A percentile compares a stretch with the other conserved stretches of the same genome.
Evolutionary conservation across 2,888 invertebrate genomes (phyloP).

Genomic region (Patella ulyssiponensis): DNA sequence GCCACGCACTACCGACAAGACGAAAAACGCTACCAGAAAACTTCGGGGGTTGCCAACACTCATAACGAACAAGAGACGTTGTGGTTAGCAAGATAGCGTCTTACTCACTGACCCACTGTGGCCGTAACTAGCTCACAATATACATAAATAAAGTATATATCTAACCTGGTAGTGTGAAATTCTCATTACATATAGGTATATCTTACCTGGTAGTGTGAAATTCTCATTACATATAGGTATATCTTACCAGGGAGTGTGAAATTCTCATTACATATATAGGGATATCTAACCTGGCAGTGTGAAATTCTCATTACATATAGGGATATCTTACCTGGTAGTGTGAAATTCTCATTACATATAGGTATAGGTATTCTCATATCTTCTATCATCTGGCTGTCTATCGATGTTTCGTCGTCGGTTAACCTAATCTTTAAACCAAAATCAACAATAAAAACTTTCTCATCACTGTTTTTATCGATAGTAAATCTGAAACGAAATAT

Average conservation of each 20-base stretch:
- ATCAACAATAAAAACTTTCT: slow-evolving; percentile 36
- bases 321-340: slow-evolving; percentile 37
- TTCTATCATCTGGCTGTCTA: slow-evolving; percentile 27
- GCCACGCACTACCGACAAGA: too few species aligned
- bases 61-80: too few species aligned
- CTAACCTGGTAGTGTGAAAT: slow-evolving; percentile 35
- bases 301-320: slow-evolving; percentile 40
- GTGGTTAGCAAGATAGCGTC: too few species aligned
- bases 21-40: too few species aligned
- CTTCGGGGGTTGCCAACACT: too few species aligned
- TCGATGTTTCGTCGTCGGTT: background rate
- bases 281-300: slow-evolving; percentile 30
- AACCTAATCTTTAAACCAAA: slow-evolving; percentile 30
- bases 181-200: slow-evolving; percentile 41
- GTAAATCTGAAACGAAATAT: slow-evolving; percentile 26
- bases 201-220: slow-evolving; percentile 37
- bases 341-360: slow-evolving; percentile 39
- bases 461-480: slow-evolving; percentile 30
- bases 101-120: too few species aligned
- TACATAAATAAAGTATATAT: background rate
- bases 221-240: slow-evolving; percentile 42
- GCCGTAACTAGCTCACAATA: background rate
- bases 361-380: slow-evolving; percentile 38
- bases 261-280: background rate
- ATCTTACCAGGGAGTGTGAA: background rate